These are phyloP conservation scores for Cyphomyrmex costatus DNA, from an alignment of 1,140 invertebrate genomes.

Conservation along the genomic window DNA sequence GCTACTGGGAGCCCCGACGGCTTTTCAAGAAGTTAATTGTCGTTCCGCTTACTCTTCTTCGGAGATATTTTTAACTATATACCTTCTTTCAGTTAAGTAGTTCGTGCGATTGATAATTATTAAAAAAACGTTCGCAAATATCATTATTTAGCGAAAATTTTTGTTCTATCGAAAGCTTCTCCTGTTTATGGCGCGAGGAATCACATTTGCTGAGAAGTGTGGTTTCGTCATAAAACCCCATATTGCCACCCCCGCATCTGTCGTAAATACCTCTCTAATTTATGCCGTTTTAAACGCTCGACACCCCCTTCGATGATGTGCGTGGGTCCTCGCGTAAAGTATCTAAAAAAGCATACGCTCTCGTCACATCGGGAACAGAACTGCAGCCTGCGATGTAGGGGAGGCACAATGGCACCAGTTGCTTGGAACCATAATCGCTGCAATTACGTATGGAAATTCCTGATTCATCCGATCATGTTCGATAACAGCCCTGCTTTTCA, in stretches of 20 bases:
- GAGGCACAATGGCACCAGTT: slow-evolving; percentile 80
- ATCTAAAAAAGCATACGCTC: slow-evolving; percentile 54
- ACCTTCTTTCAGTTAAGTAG: background rate
- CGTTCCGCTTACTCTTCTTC: slow-evolving; percentile 49
- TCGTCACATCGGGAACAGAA: slow-evolving; percentile 33
- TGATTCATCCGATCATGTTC: slow-evolving; percentile 83
- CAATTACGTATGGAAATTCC: slow-evolving; percentile 86
- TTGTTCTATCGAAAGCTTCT: background rate
- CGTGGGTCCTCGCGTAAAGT: slow-evolving; percentile 31
- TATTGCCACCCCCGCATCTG: slow-evolving; percentile 81
- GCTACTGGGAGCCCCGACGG: slow-evolving; percentile 46
- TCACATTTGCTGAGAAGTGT: slow-evolving; percentile 72
- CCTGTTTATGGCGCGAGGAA: slow-evolving; percentile 32
- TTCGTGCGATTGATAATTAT: background rate
- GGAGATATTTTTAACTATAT: slow-evolving; percentile 15
- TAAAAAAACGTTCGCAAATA: background rate
- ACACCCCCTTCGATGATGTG: slow-evolving; percentile 75
- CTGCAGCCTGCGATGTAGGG: slow-evolving; percentile 66
- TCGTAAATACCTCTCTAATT: slow-evolving; percentile 80
- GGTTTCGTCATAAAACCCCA: slow-evolving; percentile 67
- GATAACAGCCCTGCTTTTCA: slow-evolving; percentile 69
- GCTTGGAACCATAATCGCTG: slow-evolving; percentile 82
- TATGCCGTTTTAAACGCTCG: slow-evolving; percentile 83
- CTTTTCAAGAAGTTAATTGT: slow-evolving; percentile 56
- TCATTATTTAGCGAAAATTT: background rate